Conservation (phyloP, 2,888 invertebrate genomes). For the Chromoteleia sp. region DNA sequence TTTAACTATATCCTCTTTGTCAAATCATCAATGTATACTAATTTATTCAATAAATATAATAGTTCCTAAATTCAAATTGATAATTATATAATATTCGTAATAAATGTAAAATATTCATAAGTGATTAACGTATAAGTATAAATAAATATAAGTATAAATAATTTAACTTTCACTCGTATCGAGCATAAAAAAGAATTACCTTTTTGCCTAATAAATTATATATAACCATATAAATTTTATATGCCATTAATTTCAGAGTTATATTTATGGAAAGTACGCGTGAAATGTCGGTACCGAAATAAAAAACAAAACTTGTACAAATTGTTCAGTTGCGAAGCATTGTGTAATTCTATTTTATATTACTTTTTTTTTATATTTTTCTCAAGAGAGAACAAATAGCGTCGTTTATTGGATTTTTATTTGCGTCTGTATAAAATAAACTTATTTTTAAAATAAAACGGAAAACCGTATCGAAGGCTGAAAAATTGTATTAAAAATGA, state of each 20-base stretch:
- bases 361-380: too few relatives aligned
- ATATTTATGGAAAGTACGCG: background rate
- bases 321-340: background rate
- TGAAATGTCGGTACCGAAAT: background rate
- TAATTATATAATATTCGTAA: constrained; percentile 16
- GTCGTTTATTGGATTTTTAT: too few relatives aligned
- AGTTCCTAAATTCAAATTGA: background rate
- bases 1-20: too few relatives aligned
- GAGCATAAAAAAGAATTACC: constrained; percentile 6
- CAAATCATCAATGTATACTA: too few relatives aligned
- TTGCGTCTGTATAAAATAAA: background rate
- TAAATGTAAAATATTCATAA: constrained; percentile 3
- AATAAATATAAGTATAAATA: constrained; percentile 28
- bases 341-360: too few relatives aligned
- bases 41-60: too few relatives aligned
- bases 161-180: constrained; percentile 24
- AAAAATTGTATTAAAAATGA: background rate
- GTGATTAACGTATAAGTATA: background rate
- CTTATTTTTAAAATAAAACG: background rate
- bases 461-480: background rate
- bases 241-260: constrained; percentile 13
- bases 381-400: too few relatives aligned
- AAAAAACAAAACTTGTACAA: background rate
- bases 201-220: constrained; percentile 13
- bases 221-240: constrained; percentile 11